Evolutionary conservation across 2,888 invertebrate species (phyloP).

Genomic region (Ophion ellenae): DNA sequence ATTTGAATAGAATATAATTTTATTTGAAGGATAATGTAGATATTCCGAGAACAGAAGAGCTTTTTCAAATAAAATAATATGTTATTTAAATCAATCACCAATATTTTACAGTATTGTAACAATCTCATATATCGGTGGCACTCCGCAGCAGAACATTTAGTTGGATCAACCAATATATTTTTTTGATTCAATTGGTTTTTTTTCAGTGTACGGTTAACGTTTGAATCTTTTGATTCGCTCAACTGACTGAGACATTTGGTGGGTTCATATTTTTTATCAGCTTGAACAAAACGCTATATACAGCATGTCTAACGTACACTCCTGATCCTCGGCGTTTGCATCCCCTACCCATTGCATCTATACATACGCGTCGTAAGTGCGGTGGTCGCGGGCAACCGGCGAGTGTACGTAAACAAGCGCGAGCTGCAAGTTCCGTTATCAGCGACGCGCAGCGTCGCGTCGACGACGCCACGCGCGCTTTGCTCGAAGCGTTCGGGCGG

Average conservation of each 20-base stretch:
- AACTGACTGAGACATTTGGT: conserved; percentile 23
- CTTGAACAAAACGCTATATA: neutral
- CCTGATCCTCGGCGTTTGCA: conserved; percentile 17
- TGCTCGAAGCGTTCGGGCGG: conserved; percentile 54
- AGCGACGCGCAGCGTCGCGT: conserved; percentile 81
- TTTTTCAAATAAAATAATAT: too few species aligned
- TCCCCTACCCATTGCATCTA: conserved; percentile 17
- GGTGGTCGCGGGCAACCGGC: conserved; percentile 62
- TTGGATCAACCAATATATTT: too few species aligned
- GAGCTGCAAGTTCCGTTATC: conserved; percentile 79
- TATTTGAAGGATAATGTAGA: too few species aligned
- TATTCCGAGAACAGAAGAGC: too few species aligned
- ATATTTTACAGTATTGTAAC: too few species aligned
- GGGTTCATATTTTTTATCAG: conserved; percentile 28
- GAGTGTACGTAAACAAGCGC: conserved; percentile 77
- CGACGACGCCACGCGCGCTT: conserved; percentile 64
- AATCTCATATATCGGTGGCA: too few species aligned
- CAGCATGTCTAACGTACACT: conserved; percentile 45
- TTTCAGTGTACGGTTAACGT: neutral
- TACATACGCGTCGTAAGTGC: conserved; percentile 36
- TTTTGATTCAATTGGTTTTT: too few species aligned
- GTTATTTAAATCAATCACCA: too few species aligned
- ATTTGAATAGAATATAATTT: too few species aligned
- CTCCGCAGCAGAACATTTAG: too few species aligned
- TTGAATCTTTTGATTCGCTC: neutral